These are phyloP conservation scores for Calyptommatus sinebrachiatus DNA, from an alignment of 2,113 vertebrate species.

Conservation along the genomic window DNA sequence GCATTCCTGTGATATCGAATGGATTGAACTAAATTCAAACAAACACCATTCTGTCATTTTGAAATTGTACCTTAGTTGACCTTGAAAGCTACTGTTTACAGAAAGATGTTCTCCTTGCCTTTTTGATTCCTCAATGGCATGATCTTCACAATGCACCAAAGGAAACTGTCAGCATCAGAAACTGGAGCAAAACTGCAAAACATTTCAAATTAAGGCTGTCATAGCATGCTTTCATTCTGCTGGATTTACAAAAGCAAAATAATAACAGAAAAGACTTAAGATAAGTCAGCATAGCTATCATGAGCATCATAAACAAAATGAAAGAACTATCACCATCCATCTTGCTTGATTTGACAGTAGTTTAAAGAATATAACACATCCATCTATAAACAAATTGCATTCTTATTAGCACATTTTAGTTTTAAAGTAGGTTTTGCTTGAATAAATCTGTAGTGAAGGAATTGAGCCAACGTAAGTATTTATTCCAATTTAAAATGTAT, in stretches of 20 bases:
- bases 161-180: too few relatives aligned
- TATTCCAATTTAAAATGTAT: conserved; percentile 5
- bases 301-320: neutral
- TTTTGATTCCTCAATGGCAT: too few relatives aligned
- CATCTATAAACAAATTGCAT: neutral
- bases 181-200: too few relatives aligned
- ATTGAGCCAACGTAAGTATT: conserved; percentile 9
- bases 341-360: neutral
- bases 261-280: neutral
- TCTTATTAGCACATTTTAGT: neutral
- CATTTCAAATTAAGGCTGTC: too few relatives aligned
- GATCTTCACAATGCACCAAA: too few relatives aligned
- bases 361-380: neutral
- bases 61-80: too few relatives aligned
- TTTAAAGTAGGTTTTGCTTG: neutral
- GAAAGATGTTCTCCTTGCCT: too few relatives aligned
- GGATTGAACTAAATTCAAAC: too few relatives aligned
- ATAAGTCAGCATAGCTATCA: neutral
- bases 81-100: too few relatives aligned
- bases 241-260: neutral
- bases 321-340: neutral
- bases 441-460: neutral
- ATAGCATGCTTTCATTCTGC: neutral
- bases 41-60: too few relatives aligned
- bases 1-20: too few relatives aligned